Percentiles rank a stretch among this genome's conserved stretches.
phyloP scores from a whole-genome alignment of 2,888 invertebrate species.

The Dicroscelio sp. region DNA sequence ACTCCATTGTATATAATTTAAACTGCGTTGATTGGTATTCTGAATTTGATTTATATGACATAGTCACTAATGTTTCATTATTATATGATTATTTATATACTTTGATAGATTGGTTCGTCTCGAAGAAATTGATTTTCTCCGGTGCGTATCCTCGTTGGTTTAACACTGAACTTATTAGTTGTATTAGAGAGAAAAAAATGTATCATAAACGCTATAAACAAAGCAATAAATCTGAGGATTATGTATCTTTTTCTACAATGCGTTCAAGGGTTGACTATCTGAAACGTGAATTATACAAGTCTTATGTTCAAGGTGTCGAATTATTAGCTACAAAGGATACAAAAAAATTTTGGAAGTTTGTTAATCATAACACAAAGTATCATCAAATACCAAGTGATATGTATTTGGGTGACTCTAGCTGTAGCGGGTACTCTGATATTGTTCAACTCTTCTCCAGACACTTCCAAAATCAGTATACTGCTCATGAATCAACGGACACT shows the following conservation, averaged over 20 bases:
- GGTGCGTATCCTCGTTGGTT: not conserved
- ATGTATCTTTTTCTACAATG: not conserved
- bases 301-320: not conserved
- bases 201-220: not conserved
- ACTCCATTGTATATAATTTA: not conserved
- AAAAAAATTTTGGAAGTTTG: not conserved
- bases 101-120: not conserved
- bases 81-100: not conserved
- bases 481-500: not conserved
- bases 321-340: not conserved
- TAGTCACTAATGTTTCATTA: not conserved
- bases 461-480: not conserved
- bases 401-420: not conserved
- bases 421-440: not conserved
- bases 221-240: not conserved
- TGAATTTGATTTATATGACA: not conserved
- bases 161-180: not conserved
- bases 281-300: not conserved
- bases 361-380: not conserved
- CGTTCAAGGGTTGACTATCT: not conserved
- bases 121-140: not conserved
- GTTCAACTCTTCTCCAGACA: not conserved
- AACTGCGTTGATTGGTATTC: not conserved
- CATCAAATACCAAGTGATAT: not conserved
- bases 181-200: not conserved